Conservation (phyloP, 2,113 vertebrate genomes). For the Neolamprologus ventralis region DNA sequence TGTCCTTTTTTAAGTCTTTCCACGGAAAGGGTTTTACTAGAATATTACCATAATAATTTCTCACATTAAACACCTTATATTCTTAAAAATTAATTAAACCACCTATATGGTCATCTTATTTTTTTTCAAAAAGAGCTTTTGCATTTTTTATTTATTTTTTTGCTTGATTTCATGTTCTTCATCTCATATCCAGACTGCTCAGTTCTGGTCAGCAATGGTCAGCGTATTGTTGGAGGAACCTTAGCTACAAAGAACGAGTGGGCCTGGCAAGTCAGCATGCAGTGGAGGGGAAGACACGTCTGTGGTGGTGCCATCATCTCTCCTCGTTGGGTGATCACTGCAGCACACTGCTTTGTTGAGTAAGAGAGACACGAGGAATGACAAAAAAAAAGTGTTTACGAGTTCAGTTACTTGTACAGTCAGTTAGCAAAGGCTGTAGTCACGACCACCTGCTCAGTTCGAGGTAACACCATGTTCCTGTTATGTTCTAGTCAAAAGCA, state of each 20-base stretch:
- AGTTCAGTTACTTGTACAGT: background rate
- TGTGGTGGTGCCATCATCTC: constrained; percentile 70
- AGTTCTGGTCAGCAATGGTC: background rate
- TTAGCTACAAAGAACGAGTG: constrained; percentile 48
- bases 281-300: constrained; percentile 59
- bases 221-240: constrained; percentile 65
- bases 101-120: background rate
- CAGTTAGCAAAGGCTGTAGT: background rate
- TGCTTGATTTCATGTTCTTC: background rate
- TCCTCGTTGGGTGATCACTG: constrained; percentile 70
- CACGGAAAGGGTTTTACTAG: accelerated
- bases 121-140: background rate
- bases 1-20: accelerated
- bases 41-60: background rate
- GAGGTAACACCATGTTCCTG: background rate
- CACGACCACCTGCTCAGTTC: background rate
- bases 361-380: constrained; percentile 43
- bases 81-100: background rate
- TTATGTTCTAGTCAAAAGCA: background rate
- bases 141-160: background rate
- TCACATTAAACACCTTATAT: background rate
- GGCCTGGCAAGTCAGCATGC: constrained; percentile 76
- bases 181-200: constrained; percentile 41
- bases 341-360: constrained; percentile 72
- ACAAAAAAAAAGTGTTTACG: background rate